Evolutionary conservation across 2,113 vertebrate species (phyloP).

Genomic region (Trematocara macrostoma): DNA sequence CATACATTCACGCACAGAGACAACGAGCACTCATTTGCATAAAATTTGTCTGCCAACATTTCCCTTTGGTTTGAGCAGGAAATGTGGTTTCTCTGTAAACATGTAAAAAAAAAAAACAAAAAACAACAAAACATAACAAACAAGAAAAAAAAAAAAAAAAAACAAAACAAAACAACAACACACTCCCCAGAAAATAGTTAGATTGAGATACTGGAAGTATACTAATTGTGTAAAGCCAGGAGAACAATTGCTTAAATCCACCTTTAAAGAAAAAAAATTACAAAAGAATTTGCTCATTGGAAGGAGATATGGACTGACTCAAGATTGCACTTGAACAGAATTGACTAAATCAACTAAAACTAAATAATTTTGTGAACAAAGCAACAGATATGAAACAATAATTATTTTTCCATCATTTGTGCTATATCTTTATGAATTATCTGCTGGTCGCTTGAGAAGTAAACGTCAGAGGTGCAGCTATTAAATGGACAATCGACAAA

Average conservation of each 20-base stretch:
- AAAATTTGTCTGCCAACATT: neutral
- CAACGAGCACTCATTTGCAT: neutral
- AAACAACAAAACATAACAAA: neutral
- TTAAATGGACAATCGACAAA: neutral
- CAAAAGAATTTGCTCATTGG: neutral
- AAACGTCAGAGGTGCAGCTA: neutral
- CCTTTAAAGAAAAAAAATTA: neutral
- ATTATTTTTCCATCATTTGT: no score
- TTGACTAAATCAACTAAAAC: neutral
- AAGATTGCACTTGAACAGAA: neutral
- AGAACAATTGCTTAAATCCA: neutral
- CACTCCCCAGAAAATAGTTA: neutral
- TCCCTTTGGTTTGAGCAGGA: neutral
- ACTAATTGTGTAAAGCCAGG: neutral
- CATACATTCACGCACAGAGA: neutral
- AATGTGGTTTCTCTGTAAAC: neutral
- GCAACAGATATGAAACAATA: neutral
- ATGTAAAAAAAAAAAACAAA: fast-evolving
- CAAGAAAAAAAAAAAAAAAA: fast-evolving
- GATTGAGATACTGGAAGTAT: neutral
- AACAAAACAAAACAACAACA: neutral
- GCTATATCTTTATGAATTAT: fast-evolving
- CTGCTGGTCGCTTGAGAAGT: neutral
- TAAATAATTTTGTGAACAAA: neutral
- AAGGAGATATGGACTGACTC: neutral